Base-by-base conservation (phyloP, 2,797 vertebrate species). In the Sebastes vulpes region DNA sequence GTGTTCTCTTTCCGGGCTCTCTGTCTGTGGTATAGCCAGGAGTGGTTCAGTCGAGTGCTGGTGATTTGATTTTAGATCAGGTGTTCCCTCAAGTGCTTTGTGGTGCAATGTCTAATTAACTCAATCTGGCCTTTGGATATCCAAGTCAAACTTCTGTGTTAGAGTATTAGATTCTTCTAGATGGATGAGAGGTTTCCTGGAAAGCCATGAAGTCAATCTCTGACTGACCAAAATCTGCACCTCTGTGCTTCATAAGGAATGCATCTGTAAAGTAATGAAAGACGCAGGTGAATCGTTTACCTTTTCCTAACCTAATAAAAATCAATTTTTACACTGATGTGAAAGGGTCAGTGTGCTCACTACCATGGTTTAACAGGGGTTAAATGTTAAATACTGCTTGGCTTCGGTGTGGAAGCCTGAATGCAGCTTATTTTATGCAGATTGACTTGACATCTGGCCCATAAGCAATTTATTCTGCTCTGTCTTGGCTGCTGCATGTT, bases 11-110 rank as follows among this genome's bases (percentile, higher is more conserved):
- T 64, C 50, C 1, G 0, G n/a, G 56, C n/a, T 72, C 25, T 80
- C 52, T 29, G 60, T 89, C 67, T 60, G 21, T 28, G 29, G 61
- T 64, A 58, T 25, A 65, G 64, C 9, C 73, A 82, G 48, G n/a
- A 69, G 9, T 48, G 31, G 59, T 14, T 58, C 26, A 42, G 38
- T 26, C 5, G 3, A 78, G 65, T 25, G 28, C 67, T 68, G 66
- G 21, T 87, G 84, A 79, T 65, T 85, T 84, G 63, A 71, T 81
- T 88, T 85, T 59, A 61, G 61, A 86, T 89, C 68, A 60, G 54
- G 23, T 63, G 56, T 69, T 75, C 42, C 59, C 77, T 70, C 2
- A 71, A 75, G 65, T 71, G 59, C n/a, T 72, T 52, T 68, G 18
- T 35, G 71, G 42, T 83, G 20, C 21, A 75, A 25, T n/a, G 42